phyloP scores from a whole-genome alignment of 2,888 invertebrate species.

The Rhagium mordax region DNA sequence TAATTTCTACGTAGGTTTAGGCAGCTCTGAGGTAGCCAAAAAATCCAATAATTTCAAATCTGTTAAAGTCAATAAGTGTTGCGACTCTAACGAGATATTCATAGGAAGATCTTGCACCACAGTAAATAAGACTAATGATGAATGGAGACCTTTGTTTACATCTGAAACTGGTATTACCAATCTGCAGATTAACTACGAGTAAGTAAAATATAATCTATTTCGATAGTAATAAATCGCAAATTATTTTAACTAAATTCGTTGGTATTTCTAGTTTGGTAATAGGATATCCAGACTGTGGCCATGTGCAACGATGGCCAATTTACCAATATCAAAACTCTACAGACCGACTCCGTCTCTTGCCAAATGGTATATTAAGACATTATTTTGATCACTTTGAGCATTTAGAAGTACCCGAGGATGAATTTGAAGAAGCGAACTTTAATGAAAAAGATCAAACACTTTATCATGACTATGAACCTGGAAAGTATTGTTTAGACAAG shows the following conservation, averaged over 20 bases:
- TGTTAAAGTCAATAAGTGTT: constrained; percentile 84
- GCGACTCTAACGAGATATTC: constrained; percentile 80
- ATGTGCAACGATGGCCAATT: constrained; percentile 80
- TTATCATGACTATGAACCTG: constrained; percentile 81
- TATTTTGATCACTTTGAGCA: constrained; percentile 76
- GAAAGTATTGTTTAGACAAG: constrained; percentile 88
- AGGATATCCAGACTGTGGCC: constrained; percentile 81
- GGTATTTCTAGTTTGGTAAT: constrained; percentile 72
- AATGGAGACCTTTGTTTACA: constrained; percentile 79
- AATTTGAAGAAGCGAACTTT: constrained; percentile 66
- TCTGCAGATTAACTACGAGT: constrained; percentile 72
- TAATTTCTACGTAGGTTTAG: constrained; percentile 18
- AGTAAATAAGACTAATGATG: constrained; percentile 75
- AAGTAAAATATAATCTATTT: constrained; percentile 40
- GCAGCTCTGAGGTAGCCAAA: constrained; percentile 40
- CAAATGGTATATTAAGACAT: constrained; percentile 83
- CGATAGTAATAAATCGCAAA: too few species aligned
- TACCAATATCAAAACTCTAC: constrained; percentile 76
- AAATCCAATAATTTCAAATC: neutral
- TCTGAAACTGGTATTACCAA: constrained; percentile 75
- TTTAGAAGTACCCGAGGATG: constrained; percentile 66
- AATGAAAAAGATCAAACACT: constrained; percentile 71
- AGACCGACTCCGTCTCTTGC: constrained; percentile 77
- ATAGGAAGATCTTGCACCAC: constrained; percentile 79
- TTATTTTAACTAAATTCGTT: too few species aligned